These are phyloP conservation scores for Phyllopteryx taeniolatus DNA, from an alignment of 2,113 vertebrate species.

Conservation along the genomic window DNA sequence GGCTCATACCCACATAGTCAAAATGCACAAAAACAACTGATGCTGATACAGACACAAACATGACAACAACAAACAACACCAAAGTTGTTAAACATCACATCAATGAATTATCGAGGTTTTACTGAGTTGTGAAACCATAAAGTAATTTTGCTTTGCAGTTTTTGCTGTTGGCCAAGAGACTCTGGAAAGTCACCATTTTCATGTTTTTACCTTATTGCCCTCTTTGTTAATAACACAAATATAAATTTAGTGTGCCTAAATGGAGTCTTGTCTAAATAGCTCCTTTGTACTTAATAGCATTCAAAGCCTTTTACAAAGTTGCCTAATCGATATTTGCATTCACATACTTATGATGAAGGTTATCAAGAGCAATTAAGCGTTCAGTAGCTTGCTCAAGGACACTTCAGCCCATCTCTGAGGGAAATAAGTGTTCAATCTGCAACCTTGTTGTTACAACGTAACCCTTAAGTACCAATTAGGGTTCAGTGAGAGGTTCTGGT, in stretches of 20 bases:
- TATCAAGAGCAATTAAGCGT: background rate
- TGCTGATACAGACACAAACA: background rate
- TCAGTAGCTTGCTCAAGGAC: background rate
- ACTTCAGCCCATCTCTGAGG: background rate
- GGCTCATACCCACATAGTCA: background rate
- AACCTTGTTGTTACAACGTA: background rate
- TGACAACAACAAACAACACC: background rate
- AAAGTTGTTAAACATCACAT: background rate
- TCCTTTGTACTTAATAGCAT: background rate
- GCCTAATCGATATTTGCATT: background rate
- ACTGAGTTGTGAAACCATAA: slow-evolving; percentile 19
- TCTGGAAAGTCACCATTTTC: background rate
- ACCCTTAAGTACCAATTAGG: background rate
- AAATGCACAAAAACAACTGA: background rate
- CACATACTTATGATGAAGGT: background rate
- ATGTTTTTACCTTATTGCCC: background rate
- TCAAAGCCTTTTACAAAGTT: background rate
- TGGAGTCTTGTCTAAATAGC: background rate
- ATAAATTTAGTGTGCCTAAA: background rate
- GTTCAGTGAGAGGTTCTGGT: background rate
- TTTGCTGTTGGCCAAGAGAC: slow-evolving; percentile 2
- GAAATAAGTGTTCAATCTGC: background rate
- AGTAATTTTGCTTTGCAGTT: slow-evolving; percentile 18
- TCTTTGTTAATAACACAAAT: background rate
- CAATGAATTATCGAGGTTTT: background rate